Evolutionary conservation across 2,113 vertebrate species (phyloP).

Genomic region (Amphiprion percula): DNA sequence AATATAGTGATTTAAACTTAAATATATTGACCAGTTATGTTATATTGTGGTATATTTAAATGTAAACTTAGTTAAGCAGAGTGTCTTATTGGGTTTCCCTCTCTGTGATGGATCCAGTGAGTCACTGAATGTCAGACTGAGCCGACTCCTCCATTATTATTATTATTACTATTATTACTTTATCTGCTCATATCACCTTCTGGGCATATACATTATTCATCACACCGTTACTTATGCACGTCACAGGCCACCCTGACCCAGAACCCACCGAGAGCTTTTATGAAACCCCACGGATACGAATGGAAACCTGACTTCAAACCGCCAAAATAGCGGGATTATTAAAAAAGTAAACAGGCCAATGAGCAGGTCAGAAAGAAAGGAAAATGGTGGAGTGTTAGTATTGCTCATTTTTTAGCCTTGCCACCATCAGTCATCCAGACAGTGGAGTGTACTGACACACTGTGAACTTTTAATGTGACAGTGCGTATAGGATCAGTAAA

Average conservation of each 20-base stretch:
- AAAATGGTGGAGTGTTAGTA: too few relatives aligned
- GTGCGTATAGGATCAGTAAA: too few relatives aligned
- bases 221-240: not conserved
- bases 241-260: not conserved
- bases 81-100: too few relatives aligned
- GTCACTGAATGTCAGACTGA: not conserved
- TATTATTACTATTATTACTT: not conserved
- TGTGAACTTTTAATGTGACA: too few relatives aligned
- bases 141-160: not conserved
- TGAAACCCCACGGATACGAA: not conserved
- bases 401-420: not conserved
- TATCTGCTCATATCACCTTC: not conserved
- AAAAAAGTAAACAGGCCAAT: too few relatives aligned
- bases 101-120: too few relatives aligned
- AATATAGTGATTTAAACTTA: conserved; percentile 1
- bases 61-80: not conserved
- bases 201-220: not conserved
- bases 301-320: not conserved
- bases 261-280: not conserved
- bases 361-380: too few relatives aligned
- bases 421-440: not conserved
- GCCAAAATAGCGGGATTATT: too few relatives aligned
- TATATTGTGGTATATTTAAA: not conserved
- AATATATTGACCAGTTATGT: not conserved
- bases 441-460: not conserved